These are phyloP conservation scores for Lophotis ruficrista DNA, from an alignment of 2,113 vertebrate species.

Conservation along the genomic window DNA sequence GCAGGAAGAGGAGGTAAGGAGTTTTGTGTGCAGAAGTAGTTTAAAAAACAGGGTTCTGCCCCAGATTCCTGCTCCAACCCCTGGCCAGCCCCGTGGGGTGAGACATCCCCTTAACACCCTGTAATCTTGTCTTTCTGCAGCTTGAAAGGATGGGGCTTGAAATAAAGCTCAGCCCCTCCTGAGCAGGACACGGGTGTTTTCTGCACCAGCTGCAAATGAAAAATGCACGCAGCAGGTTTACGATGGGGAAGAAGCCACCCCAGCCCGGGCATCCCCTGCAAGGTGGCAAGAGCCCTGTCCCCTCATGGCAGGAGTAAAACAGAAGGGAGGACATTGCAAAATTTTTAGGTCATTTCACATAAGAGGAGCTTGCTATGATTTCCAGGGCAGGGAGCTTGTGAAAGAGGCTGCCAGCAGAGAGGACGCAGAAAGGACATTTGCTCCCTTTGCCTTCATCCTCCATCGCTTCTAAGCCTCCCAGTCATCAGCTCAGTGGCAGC, in stretches of 20 bases:
- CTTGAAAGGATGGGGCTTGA: not conserved
- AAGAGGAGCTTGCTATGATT: not conserved
- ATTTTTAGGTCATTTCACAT: not conserved
- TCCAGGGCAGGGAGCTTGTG: not conserved
- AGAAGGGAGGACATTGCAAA: not conserved
- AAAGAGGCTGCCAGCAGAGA: not conserved
- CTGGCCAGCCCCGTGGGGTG: not conserved
- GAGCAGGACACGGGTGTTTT: not conserved
- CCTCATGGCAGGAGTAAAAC: not conserved
- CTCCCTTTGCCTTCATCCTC: not conserved
- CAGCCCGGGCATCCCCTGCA: not conserved
- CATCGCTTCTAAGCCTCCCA: not conserved
- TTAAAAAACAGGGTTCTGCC: not conserved
- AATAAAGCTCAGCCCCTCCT: not conserved
- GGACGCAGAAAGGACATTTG: rapidly evolving
- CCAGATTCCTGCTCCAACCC: not conserved
- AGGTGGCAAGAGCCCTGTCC: not conserved
- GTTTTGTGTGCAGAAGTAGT: not conserved
- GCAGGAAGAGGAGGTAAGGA: not conserved
- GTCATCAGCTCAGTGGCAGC: not conserved
- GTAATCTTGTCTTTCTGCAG: not conserved
- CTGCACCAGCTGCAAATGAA: not conserved
- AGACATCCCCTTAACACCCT: not conserved
- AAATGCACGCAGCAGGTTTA: not conserved
- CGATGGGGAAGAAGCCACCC: not conserved